Evolutionary conservation across 2,888 invertebrate genomes (phyloP).

Genomic region (Diaprepes abbreviatus): DNA sequence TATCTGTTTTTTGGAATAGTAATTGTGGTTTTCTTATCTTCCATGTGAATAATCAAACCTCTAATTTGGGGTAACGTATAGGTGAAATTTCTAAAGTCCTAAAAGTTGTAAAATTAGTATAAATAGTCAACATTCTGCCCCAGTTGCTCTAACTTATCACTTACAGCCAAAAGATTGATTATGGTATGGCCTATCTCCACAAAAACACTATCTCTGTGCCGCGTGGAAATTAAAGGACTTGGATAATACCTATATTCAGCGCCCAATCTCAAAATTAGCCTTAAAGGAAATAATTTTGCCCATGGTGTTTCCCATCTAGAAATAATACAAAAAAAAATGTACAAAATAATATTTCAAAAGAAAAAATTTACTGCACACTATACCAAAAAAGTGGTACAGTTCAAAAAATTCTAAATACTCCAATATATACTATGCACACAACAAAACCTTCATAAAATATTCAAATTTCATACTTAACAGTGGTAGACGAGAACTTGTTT

Average conservation of each 20-base stretch:
- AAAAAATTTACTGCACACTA: too few relatives aligned
- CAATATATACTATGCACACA: too few relatives aligned
- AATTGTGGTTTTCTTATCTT: constrained; percentile 83
- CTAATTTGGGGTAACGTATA: constrained; percentile 84
- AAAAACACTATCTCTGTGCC: constrained; percentile 83
- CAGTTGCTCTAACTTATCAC: too few relatives aligned
- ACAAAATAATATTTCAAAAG: too few relatives aligned
- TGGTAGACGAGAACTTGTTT: too few relatives aligned
- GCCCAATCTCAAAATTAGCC: constrained; percentile 83
- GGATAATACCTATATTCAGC: constrained; percentile 91
- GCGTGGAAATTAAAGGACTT: constrained; percentile 83
- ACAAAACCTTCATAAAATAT: too few relatives aligned
- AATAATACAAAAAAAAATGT: too few relatives aligned
- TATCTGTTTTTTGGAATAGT: constrained; percentile 83
- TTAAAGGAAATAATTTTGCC: constrained; percentile 84
- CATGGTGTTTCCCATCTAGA: constrained; percentile 81
- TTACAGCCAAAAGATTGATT: constrained; percentile 83
- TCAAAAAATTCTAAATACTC: too few relatives aligned
- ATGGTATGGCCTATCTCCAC: constrained; percentile 90
- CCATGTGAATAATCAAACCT: constrained; percentile 86
- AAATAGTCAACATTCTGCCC: too few relatives aligned
- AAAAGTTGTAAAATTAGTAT: constrained; percentile 24
- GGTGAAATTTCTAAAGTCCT: constrained; percentile 87
- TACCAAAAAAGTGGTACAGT: too few relatives aligned
- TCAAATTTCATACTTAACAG: too few relatives aligned